Evolutionary conservation across 2,797 vertebrate genomes (phyloP), one percentile per base, ranked within the genome.

Genomic region (Microcaecilia unicolor): DNA sequence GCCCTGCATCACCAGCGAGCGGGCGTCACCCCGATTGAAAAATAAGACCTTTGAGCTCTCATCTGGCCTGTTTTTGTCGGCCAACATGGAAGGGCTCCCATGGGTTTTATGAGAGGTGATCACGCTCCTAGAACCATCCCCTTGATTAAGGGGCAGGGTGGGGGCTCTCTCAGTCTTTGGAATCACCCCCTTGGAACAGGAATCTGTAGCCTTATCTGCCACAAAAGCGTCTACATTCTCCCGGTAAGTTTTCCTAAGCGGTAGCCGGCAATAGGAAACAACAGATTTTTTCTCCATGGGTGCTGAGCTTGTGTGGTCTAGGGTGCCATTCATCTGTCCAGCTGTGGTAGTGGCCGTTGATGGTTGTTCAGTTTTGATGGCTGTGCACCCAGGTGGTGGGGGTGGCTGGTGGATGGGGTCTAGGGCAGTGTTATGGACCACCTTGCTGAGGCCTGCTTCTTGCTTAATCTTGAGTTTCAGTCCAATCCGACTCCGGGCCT

Each of bases 401-500:
- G 51, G 51, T 0, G 81, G 76, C 23, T 89, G 85, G 67, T 95
- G 91, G 37, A 91, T 76, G 0, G 92, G 91, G 58, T 96, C 92
- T 61, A 96, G 56, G 4, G 93, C 93, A 0, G 93, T 97, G 73
- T 97, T 97, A 70, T 96, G 92, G 13, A 97, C 86, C 14, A 97
- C 92, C 49, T 96, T 96, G 46, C 89, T 90, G 37, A 93, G 83
- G 3, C 93, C 92, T 0, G 91, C 92, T 28, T 96, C 93, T 64
- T 97, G 93, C 43, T 97, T 97, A 73, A 97, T 97, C 72, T 97
- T 97, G 5, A 97, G 64, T 66, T 97, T 97, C 43, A 97, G 70
- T 15, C 92, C 91, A 0, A 95, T 93, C 18, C 92, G 78, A 34
- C 90, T 86, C 1, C 93, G 89, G 0, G 93, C 93, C 70, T 95